These are phyloP conservation scores for Dioctria linearis DNA, from an alignment of 2,888 invertebrate species.

Conservation along the genomic window DNA sequence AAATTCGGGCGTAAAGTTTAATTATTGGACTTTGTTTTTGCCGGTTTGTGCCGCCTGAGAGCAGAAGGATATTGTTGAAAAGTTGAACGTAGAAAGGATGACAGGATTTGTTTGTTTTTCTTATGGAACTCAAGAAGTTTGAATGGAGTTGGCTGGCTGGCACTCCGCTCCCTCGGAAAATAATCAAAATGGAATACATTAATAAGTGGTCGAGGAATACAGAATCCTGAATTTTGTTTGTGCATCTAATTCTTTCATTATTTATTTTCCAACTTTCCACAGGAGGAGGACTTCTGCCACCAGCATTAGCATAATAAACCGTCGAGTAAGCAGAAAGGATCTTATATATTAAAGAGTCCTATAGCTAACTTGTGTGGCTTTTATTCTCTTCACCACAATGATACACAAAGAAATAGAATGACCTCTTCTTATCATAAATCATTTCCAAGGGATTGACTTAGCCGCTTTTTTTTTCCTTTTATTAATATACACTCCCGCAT, in stretches of 20 bases:
- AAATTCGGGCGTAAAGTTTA: constrained; percentile 51
- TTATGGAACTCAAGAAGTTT: constrained; percentile 41
- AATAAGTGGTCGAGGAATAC: constrained; percentile 28
- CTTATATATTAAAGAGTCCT: constrained; percentile 20
- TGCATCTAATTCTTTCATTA: constrained; percentile 57
- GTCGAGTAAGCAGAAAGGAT: constrained; percentile 23
- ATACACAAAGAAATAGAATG: constrained; percentile 37
- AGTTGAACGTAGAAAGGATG: constrained; percentile 51
- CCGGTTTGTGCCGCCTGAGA: background rate
- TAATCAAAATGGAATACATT: constrained; percentile 52
- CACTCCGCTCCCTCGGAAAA: constrained; percentile 35
- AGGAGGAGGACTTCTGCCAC: constrained; percentile 13
- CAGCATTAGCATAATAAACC: constrained; percentile 56
- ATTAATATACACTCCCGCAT: constrained; percentile 30
- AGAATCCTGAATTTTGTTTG: constrained; percentile 22
- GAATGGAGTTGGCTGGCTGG: constrained; percentile 45
- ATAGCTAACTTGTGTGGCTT: constrained; percentile 1
- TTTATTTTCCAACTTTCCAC: constrained; percentile 51
- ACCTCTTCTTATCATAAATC: constrained; percentile 56
- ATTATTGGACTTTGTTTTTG: constrained; percentile 55
- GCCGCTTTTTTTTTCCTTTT: constrained; percentile 32
- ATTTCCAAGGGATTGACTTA: constrained; percentile 56
- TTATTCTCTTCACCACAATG: constrained; percentile 20
- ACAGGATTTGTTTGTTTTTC: constrained; percentile 56
- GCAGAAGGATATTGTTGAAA: constrained; percentile 44